phyloP scores from a whole-genome alignment of 1,140 invertebrate genomes.

The Araneus ventricosus region DNA sequence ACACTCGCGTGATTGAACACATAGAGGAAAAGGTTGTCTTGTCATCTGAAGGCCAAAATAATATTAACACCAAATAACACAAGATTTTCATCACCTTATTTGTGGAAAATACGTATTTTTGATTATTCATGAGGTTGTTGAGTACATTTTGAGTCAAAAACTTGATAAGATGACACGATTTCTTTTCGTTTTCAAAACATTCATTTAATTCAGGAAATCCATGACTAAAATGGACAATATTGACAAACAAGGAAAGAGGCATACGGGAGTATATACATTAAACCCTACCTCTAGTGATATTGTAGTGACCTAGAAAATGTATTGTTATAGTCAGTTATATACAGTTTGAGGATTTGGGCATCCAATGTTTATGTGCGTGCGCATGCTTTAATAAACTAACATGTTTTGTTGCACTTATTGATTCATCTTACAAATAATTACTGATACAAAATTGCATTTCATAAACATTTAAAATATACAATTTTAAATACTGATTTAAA shows the following conservation, averaged over 20 bases:
- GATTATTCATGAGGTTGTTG: slow-evolving; percentile 82
- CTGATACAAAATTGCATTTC: too few relatives aligned
- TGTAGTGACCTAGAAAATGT: too few relatives aligned
- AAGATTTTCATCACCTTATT: slow-evolving; percentile 83
- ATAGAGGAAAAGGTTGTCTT: slow-evolving; percentile 86
- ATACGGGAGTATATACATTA: slow-evolving; percentile 85
- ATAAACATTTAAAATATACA: too few relatives aligned
- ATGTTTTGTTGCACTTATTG: too few relatives aligned
- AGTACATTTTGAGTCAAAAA: slow-evolving; percentile 80
- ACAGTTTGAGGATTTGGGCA: too few relatives aligned
- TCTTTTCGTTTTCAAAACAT: slow-evolving; percentile 86
- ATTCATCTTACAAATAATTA: too few relatives aligned
- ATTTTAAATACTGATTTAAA: too few relatives aligned
- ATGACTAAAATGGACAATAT: slow-evolving; percentile 84
- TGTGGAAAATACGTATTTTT: slow-evolving; percentile 85
- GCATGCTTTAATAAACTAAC: too few relatives aligned
- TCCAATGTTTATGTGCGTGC: too few relatives aligned
- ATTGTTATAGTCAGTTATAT: too few relatives aligned
- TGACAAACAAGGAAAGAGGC: slow-evolving; percentile 87
- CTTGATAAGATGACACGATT: slow-evolving; percentile 84
- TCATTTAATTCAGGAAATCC: slow-evolving; percentile 83
- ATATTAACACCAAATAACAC: slow-evolving; percentile 86
- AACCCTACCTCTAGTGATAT: too few relatives aligned
- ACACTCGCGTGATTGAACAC: slow-evolving; percentile 84
- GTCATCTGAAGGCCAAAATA: slow-evolving; percentile 85